A percentile compares a stretch with the other conserved stretches of the same genome.
These are phyloP conservation scores for Cichladusa arquata DNA, from an alignment of 2,113 vertebrate genomes.

Conservation along the genomic window DNA sequence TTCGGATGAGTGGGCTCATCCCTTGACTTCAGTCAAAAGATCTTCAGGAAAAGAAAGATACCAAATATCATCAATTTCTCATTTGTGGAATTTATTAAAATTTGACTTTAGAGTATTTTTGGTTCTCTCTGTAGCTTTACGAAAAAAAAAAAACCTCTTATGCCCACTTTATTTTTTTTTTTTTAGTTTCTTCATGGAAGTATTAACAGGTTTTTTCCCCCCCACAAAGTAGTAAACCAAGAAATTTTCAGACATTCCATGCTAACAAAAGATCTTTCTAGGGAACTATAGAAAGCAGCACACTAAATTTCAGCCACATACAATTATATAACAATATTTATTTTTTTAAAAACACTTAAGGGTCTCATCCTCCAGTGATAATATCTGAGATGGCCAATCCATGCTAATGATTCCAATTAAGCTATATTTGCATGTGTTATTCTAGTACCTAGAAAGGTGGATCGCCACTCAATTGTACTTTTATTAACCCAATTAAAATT, in stretches of 20 bases:
- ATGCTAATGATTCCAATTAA: not conserved
- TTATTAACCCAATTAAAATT: not conserved
- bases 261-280: not conserved
- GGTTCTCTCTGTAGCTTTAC: not conserved
- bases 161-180: not conserved
- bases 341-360: not conserved
- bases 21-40: not conserved
- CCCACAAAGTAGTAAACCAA: not conserved
- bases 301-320: not conserved
- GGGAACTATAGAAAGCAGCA: not conserved
- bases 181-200: not conserved
- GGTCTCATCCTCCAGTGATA: not conserved
- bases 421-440: not conserved
- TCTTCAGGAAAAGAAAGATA: not conserved
- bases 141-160: not conserved
- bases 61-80: not conserved
- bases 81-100: not conserved
- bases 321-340: not conserved
- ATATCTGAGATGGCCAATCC: not conserved
- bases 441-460: not conserved
- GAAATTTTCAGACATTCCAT: not conserved
- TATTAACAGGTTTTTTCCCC: accelerated
- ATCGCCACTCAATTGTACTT: not conserved
- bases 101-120: not conserved
- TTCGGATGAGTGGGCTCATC: not conserved